These are phyloP conservation scores for Copidosoma aretas DNA, from an alignment of 2,888 invertebrate genomes.

Conservation along the genomic window DNA sequence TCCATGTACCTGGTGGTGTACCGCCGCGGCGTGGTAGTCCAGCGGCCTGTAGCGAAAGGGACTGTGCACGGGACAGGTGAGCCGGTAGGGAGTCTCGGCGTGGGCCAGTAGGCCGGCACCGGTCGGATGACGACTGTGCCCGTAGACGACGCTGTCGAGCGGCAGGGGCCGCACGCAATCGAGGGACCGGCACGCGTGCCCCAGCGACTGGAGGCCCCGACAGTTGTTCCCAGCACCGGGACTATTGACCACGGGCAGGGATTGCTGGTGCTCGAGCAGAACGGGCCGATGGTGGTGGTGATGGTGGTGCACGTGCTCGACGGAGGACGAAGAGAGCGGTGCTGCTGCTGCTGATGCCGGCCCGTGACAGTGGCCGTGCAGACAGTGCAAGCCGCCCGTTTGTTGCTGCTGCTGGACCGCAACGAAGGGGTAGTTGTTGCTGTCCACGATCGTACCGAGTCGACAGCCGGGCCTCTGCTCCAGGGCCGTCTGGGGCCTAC, in stretches of 20 bases:
- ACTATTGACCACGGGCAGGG: too few species aligned
- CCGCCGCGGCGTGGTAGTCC: conserved; percentile 66
- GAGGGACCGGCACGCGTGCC: conserved; percentile 35
- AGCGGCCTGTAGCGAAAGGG: conserved; percentile 69
- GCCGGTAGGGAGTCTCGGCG: conserved; percentile 64
- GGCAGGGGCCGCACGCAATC: conserved; percentile 54
- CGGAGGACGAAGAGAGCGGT: too few species aligned
- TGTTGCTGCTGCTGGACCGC: conserved; percentile 27
- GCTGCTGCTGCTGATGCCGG: too few species aligned
- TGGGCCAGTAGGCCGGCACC: too few species aligned
- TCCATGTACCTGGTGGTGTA: conserved; percentile 51
- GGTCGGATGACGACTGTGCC: conserved; percentile 65
- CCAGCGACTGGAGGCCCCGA: conserved; percentile 42
- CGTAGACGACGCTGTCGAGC: conserved; percentile 64
- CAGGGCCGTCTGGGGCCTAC: conserved; percentile 44
- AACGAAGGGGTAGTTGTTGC: background rate
- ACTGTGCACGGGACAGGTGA: conserved; percentile 77
- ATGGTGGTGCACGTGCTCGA: too few species aligned
- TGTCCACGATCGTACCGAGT: background rate
- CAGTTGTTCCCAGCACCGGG: too few species aligned
- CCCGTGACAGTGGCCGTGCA: too few species aligned
- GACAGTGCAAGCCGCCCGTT: background rate
- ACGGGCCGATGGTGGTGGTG: too few species aligned
- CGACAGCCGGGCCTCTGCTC: background rate
- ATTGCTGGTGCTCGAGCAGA: conserved; percentile 45